Evolutionary conservation across 2,797 vertebrate genomes (phyloP), one percentile per base, ranked within the genome.

Genomic region (Leptoclinus maculatus): DNA sequence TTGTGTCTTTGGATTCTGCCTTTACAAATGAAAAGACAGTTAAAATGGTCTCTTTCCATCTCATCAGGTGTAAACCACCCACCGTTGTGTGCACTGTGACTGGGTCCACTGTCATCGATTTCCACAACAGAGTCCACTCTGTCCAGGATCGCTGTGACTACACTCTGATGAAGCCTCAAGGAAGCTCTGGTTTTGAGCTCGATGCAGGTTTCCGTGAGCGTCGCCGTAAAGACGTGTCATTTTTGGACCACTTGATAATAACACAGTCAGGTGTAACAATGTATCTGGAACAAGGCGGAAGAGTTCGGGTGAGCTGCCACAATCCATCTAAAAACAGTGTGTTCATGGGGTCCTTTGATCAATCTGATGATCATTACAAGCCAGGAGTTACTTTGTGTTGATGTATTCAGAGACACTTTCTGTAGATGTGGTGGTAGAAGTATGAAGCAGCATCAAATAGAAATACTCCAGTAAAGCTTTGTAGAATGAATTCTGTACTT

Each of bases 221-320:
- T 10, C 25, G 67, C 1, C 25, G 53, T 32, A 3, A 2, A 57
- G 53, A 69, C n/a, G 66, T 56, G 66, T 2, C 23, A 1, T 3
- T 41, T n/a, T 32, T 69, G 67, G 38, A 43, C 65, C 5, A 38
- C 34, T 12, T 67, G 34, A 25, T 12, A 19, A 3, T 38, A 17
- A 2, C 0, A 2, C 3, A 0, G 12, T 0, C 0, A 25, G 7
- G 0, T 14, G 6, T 0, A 51, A 5, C 0, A 16, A 17, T 51
- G 0, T 0, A 17, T 6, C 14, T 69, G 25, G 23, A n/a, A 43
- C 66, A 69, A 57, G 66, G 53, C 14, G 53, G 53, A 16, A n/a
- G 17, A 43, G 66, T 43, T n/a, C 11, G 0, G 38, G 66, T 69
- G 27, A 69, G 38, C 36, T 57, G 16, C 32, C 9, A 67, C 14